Evolutionary conservation across 2,797 vertebrate genomes (phyloP), one percentile per base, ranked within the genome.

Genomic region (Pipistrellus nathusii): DNA sequence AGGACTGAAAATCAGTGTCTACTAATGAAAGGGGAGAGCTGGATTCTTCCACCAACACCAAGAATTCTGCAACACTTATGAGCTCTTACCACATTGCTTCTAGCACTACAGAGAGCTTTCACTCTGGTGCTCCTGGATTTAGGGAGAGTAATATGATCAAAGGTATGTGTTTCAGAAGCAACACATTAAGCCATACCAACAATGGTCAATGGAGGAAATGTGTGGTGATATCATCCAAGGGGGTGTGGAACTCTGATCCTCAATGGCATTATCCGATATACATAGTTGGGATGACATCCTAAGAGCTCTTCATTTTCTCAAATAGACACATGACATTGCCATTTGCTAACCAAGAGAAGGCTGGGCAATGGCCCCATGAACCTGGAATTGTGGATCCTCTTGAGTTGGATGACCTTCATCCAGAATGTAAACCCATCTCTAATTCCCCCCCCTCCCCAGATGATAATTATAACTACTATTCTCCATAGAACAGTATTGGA

Each of bases 391-490:
- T 87, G 66, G 32, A 8, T 32, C 15, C 15, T 75, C 20, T 46
- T 81, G 25, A 51, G 17, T 46, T 69, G 69, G 62, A 66, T 51
- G 84, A 90, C 46, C 32, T 88, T 66, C 78, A 84, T 81, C 57
- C 93, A 82, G 76, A 48, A 72, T n/a, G 23, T 72, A 57, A 87
- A 91, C 6, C 76, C 72, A 82, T 80, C 46, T 32, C 66, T 20
- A 78, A 62, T 68, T 51, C 48, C 76, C 13, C 27, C 13, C n/a
- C 55, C 48, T 71, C 13, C 27, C 11, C n/a, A 85, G 88, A 85
- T 72, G 62, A 76, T 92, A 91, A 96, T 96, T 95, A 93, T 57
- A 91, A 88, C 21, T 25, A 82, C 46, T 82, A 93, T 96, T 94
- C 91, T 92, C 94, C 38, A 48, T 25, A 95, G 94, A 76, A 76